Conservation (phyloP, 2,113 vertebrate genomes). For the Odobenus rosmarus region DNA sequence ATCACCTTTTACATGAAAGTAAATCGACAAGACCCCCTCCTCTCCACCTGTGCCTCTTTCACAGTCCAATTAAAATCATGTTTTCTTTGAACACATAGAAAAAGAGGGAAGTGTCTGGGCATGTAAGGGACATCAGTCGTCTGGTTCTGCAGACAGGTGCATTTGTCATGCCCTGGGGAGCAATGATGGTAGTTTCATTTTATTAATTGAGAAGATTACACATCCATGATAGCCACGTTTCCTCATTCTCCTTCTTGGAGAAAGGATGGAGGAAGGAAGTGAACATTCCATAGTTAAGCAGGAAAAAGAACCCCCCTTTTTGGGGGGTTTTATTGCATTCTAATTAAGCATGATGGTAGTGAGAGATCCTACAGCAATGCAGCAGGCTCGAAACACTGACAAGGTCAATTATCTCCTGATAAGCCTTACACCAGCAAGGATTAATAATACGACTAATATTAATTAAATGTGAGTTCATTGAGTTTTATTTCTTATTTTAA, state of each 20-base stretch:
- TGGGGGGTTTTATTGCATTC: slow-evolving; percentile 64
- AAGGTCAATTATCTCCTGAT: slow-evolving; percentile 84
- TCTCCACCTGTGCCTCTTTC: not conserved
- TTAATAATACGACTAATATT: slow-evolving; percentile 83
- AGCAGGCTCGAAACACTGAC: slow-evolving; percentile 60
- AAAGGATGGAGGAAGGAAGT: not conserved
- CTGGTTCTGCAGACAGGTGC: slow-evolving; percentile 72
- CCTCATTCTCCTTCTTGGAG: not conserved
- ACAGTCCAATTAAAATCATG: slow-evolving; percentile 47
- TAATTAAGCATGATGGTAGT: slow-evolving; percentile 79
- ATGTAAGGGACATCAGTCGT: slow-evolving; percentile 63
- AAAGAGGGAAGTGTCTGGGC: slow-evolving; percentile 56
- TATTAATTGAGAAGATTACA: slow-evolving; percentile 83
- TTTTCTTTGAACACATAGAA: slow-evolving; percentile 59
- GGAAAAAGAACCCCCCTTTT: not conserved
- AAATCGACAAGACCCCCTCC: not conserved
- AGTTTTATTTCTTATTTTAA: slow-evolving; percentile 79
- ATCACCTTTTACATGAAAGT: not conserved
- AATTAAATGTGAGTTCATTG: slow-evolving; percentile 81
- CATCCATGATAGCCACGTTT: slow-evolving; percentile 55
- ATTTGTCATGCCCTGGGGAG: slow-evolving; percentile 79
- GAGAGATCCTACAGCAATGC: slow-evolving; percentile 62
- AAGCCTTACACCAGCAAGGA: slow-evolving; percentile 67
- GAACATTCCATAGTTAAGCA: slow-evolving; percentile 47
- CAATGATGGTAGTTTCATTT: slow-evolving; percentile 63